These are phyloP conservation scores for Nipponia nippon DNA, from an alignment of 2,113 vertebrate genomes.

Conservation along the genomic window DNA sequence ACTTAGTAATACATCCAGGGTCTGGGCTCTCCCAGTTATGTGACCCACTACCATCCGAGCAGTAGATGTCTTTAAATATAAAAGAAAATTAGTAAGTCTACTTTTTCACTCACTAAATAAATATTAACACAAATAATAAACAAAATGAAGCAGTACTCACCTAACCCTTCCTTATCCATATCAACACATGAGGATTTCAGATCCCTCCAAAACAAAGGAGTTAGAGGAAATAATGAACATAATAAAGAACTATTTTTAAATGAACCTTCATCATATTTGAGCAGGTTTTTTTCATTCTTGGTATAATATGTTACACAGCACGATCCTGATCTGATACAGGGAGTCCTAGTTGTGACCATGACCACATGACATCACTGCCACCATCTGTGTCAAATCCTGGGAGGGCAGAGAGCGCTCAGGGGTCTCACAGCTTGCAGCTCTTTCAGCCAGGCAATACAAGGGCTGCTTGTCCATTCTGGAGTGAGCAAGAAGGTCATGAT, in stretches of 20 bases:
- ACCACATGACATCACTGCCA: neutral
- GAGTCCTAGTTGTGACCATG: neutral
- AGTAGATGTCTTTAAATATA: neutral
- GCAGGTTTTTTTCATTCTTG: neutral
- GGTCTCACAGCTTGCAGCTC: neutral
- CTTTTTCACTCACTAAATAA: neutral
- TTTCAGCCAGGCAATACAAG: neutral
- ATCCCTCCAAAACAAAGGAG: neutral
- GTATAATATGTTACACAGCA: neutral
- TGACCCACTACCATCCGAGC: neutral
- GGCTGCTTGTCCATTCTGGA: neutral
- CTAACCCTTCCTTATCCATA: neutral
- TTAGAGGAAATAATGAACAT: neutral
- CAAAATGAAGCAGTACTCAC: neutral
- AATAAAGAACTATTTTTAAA: neutral
- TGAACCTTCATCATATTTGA: neutral
- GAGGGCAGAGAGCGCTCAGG: neutral
- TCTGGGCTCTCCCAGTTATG: neutral
- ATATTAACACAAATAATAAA: neutral
- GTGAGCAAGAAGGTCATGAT: neutral
- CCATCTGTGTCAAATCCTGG: neutral
- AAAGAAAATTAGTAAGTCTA: neutral
- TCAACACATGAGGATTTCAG: neutral
- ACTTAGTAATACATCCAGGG: neutral
- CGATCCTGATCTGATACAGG: neutral